Percentiles rank a stretch among this genome's conserved stretches.
Conservation (phyloP, 2,797 vertebrate genomes). For the Tragopan temminckii region DNA sequence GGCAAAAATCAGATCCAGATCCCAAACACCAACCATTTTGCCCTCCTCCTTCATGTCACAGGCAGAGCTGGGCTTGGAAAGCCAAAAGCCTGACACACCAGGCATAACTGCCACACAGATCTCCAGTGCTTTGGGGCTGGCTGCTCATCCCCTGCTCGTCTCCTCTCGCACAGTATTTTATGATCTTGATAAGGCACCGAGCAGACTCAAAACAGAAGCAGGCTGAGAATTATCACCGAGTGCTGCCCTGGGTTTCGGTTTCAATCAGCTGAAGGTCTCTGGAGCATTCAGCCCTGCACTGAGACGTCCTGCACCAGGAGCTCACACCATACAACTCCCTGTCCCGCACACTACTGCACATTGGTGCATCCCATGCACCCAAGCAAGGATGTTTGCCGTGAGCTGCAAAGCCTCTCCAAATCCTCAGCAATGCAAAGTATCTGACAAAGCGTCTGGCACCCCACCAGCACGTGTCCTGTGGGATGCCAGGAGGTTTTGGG, state of each 20-base stretch:
- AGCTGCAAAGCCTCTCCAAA: not conserved
- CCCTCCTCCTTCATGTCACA: not conserved
- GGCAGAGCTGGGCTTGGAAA: not conserved
- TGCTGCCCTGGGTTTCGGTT: not conserved
- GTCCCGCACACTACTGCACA: fast-evolving
- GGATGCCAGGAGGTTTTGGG: not conserved
- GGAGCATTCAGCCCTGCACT: not conserved
- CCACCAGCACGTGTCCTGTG: not conserved
- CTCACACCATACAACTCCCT: not conserved
- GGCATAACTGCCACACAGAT: not conserved
- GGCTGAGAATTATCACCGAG: not conserved
- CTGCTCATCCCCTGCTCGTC: not conserved
- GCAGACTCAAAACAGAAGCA: not conserved
- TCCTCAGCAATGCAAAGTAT: not conserved
- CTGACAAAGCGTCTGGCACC: not conserved
- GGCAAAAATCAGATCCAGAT: not conserved
- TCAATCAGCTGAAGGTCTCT: not conserved
- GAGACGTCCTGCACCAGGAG: not conserved
- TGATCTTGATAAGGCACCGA: not conserved
- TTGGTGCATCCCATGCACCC: not conserved
- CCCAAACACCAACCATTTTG: not conserved
- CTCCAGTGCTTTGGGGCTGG: not conserved
- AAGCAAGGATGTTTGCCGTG: not conserved
- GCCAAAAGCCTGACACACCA: not conserved
- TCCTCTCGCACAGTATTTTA: not conserved